Conservation (phyloP, 1,140 invertebrate species). For the Drosophila aff. region DNA sequence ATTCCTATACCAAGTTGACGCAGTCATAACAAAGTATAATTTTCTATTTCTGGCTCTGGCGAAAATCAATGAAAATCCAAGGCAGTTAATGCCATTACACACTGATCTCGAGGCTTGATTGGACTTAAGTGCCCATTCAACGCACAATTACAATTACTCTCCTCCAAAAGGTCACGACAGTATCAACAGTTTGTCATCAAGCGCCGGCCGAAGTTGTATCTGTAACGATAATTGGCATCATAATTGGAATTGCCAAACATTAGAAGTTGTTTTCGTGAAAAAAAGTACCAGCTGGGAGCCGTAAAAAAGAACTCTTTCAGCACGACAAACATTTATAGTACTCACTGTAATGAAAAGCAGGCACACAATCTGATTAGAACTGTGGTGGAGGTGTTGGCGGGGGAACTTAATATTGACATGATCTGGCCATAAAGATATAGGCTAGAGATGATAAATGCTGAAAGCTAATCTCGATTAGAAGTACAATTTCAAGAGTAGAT, state of each 20-base stretch:
- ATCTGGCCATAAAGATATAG: slow-evolving; percentile 23
- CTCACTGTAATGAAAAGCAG: background rate
- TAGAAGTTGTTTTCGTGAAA: slow-evolving; percentile 23
- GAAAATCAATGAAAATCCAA: slow-evolving; percentile 38
- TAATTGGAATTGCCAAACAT: slow-evolving; percentile 28
- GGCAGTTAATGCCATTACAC: slow-evolving; percentile 16
- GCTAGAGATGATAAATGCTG: slow-evolving; percentile 5
- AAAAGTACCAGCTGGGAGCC: background rate
- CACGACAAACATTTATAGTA: slow-evolving; percentile 11
- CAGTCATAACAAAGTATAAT: slow-evolving; percentile 13
- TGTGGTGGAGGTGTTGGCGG: background rate
- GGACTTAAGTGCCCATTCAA: slow-evolving; percentile 15
- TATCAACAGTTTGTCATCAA: slow-evolving; percentile 44
- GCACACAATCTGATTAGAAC: slow-evolving; percentile 14
- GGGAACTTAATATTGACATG: slow-evolving; percentile 5
- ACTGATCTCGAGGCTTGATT: slow-evolving; percentile 28
- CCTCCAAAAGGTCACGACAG: slow-evolving; percentile 34
- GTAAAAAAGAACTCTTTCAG: background rate
- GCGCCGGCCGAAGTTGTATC: slow-evolving; percentile 1
- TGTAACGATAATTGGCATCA: slow-evolving; percentile 30
- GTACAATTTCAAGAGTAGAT: slow-evolving; percentile 2
- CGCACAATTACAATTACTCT: slow-evolving; percentile 45
- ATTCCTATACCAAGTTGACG: background rate
- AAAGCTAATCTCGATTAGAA: slow-evolving; percentile 19
- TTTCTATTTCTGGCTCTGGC: background rate